Evolutionary conservation across 2,797 vertebrate genomes (phyloP).

Genomic region (Diplodus sargus): DNA sequence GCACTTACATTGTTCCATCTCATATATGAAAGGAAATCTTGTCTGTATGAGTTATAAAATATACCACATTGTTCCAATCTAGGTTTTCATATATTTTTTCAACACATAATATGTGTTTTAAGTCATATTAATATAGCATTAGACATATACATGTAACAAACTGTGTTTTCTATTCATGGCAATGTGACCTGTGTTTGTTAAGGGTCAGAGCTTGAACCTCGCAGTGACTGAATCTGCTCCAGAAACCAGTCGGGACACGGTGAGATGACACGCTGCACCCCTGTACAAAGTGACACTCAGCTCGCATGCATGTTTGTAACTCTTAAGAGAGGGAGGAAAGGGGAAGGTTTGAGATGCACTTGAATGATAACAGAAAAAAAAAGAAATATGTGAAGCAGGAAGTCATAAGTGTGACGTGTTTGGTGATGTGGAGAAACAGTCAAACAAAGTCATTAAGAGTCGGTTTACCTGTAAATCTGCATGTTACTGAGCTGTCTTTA

Average conservation of each 20-base stretch:
- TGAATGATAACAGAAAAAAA: neutral
- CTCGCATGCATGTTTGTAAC: too few relatives aligned
- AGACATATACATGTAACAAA: neutral
- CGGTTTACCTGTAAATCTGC: neutral
- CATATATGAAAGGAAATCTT: too few relatives aligned
- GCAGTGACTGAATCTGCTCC: neutral
- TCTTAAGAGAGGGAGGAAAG: neutral
- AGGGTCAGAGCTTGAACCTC: neutral
- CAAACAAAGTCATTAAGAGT: neutral
- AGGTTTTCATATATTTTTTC: too few relatives aligned
- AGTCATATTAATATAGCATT: too few relatives aligned
- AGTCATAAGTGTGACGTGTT: neutral
- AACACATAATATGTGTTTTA: too few relatives aligned
- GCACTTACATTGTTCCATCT: too few relatives aligned
- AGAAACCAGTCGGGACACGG: neutral
- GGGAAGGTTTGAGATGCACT: neutral
- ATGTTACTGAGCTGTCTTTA: neutral
- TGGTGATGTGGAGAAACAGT: neutral
- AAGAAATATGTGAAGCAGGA: neutral
- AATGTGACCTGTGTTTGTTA: conserved; percentile 4
- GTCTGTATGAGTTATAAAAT: too few relatives aligned
- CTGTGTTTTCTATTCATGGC: neutral
- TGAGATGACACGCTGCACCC: conserved; percentile 8
- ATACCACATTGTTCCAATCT: too few relatives aligned
- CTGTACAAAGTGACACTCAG: neutral